Evolutionary conservation across 2,113 vertebrate species (phyloP).

Genomic region (Tragulus kanchil): DNA sequence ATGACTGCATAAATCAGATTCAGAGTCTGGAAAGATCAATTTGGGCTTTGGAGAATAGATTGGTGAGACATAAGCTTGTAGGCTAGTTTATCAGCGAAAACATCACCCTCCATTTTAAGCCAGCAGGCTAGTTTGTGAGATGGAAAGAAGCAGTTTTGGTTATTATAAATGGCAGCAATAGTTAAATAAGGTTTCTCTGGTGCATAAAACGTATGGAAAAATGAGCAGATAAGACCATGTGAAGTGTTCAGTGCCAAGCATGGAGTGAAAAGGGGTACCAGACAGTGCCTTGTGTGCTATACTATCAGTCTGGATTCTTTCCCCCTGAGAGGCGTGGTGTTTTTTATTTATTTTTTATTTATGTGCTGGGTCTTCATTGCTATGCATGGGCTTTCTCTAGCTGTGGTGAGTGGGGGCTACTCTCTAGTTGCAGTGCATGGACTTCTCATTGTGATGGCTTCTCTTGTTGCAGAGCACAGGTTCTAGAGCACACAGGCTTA

Average conservation of each 20-base stretch:
- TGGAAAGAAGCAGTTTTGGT: background rate
- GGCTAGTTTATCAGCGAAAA: slow-evolving; percentile 11
- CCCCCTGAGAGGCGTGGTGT: background rate
- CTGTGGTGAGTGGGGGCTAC: background rate
- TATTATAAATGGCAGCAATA: background rate
- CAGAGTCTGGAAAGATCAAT: background rate
- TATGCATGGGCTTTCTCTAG: background rate
- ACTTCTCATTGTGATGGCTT: background rate
- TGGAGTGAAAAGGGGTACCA: background rate
- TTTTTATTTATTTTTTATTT: background rate
- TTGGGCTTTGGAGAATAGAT: slow-evolving; percentile 17
- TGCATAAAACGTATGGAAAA: background rate
- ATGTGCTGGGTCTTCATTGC: background rate
- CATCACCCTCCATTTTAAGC: background rate
- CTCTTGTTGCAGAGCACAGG: background rate
- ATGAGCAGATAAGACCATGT: background rate
- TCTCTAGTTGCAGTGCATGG: background rate
- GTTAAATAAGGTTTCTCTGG: background rate
- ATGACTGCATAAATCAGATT: slow-evolving; percentile 22
- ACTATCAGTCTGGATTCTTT: background rate
- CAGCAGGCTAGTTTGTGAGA: background rate
- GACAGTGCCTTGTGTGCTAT: too few relatives aligned
- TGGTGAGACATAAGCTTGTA: background rate
- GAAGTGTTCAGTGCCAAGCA: background rate
- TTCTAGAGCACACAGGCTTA: background rate